A percentile compares a stretch with the other conserved stretches of the same genome.
Evolutionary conservation across 2,113 vertebrate genomes (phyloP).

Genomic region (Struthidea cinerea): DNA sequence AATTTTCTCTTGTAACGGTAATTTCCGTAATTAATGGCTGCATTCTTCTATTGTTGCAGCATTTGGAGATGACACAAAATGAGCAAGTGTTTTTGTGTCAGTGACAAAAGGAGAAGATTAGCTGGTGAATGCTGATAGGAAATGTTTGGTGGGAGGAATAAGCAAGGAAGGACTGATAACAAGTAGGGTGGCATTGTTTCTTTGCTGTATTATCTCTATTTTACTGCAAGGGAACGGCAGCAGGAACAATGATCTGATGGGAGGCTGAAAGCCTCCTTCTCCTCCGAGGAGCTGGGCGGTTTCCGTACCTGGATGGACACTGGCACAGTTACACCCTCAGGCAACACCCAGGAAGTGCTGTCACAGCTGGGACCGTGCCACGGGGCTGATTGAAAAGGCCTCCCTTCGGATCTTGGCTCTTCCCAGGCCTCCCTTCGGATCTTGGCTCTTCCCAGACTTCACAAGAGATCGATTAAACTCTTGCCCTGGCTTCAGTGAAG

Average conservation of each 20-base stretch:
- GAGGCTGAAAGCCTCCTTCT: not conserved
- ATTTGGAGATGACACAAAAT: conserved; percentile 59
- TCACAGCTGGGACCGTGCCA: rapidly evolving
- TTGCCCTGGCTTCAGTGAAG: not conserved
- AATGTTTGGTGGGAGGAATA: conserved; percentile 48
- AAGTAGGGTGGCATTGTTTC: not conserved
- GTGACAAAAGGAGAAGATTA: conserved; percentile 62
- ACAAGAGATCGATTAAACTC: no score
- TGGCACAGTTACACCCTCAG: not conserved
- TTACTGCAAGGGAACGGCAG: not conserved
- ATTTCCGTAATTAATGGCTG: conserved; percentile 65
- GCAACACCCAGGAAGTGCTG: rapidly evolving
- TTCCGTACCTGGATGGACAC: not conserved
- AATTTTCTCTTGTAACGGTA: conserved; percentile 46
- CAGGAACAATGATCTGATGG: not conserved
- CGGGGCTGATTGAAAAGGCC: not conserved
- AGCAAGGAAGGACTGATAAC: not conserved
- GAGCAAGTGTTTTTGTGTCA: conserved; percentile 63
- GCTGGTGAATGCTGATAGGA: conserved; percentile 36
- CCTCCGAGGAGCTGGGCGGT: rapidly evolving
- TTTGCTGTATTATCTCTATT: not conserved
- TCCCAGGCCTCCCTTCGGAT: not conserved
- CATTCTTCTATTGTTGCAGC: conserved; percentile 31
- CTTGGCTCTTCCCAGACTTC: not conserved
- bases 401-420: not conserved